phyloP scores from a whole-genome alignment of 23 tunicate species.

The Trididemnum clinides region DNA sequence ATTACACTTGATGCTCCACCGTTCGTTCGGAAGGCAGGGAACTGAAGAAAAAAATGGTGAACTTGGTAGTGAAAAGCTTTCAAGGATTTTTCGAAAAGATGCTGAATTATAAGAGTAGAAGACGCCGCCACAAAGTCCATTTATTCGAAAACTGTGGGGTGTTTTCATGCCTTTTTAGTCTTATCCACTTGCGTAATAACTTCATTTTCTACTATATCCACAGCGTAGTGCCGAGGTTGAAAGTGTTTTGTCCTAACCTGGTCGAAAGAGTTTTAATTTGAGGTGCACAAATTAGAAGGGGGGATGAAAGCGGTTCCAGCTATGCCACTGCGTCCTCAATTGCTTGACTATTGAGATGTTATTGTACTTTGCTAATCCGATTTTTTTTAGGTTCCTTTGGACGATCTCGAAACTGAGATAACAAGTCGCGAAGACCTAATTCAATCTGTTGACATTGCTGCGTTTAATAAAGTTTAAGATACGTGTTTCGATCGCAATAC shows the following conservation, averaged over 20 bases:
- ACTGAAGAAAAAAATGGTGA: too few species aligned
- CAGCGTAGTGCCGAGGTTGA: not conserved
- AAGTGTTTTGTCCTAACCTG: not conserved
- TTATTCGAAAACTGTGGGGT: too few species aligned
- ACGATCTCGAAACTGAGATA: conserved; percentile 79
- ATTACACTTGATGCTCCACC: too few species aligned
- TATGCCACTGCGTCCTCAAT: not conserved
- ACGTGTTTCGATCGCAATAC: too few species aligned
- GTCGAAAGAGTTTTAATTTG: not conserved
- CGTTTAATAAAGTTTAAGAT: conserved; percentile 92
- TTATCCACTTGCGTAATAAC: too few species aligned
- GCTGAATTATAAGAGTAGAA: too few species aligned
- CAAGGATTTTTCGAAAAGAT: too few species aligned
- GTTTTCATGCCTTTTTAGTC: too few species aligned
- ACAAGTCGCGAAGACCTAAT: conserved; percentile 65
- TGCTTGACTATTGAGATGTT: not conserved
- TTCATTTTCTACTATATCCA: too few species aligned
- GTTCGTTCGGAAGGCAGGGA: too few species aligned
- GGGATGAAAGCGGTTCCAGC: not conserved
- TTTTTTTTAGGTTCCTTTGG: conserved; percentile 58
- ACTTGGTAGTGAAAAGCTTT: too few species aligned
- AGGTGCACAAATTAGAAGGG: not conserved
- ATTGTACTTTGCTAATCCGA: not conserved
- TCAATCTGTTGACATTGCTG: conserved; percentile 92
- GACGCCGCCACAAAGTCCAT: too few species aligned